Evolutionary conservation across 2,888 invertebrate genomes (phyloP), one percentile per base, ranked within the genome.

Genomic region (Tortrix viridana): DNA sequence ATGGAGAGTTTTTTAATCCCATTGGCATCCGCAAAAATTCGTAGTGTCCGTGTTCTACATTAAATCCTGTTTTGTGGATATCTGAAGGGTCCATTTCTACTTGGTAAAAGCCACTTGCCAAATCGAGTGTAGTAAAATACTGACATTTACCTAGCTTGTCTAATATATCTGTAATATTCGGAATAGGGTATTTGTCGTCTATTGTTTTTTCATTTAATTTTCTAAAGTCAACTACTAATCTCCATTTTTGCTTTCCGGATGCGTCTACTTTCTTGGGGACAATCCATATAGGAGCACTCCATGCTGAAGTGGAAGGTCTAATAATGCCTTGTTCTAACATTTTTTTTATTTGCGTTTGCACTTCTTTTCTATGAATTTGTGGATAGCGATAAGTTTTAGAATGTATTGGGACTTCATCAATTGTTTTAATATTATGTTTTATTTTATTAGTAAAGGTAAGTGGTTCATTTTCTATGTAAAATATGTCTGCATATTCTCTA

Each of bases 101-200:
- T 6, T 70, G 68, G 32, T 69, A 66, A 62, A 69, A 70, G 2
- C 70, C 68, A 4, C 48, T 61, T 14, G 72, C 67, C 12, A 69
- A 44, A 43, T 71, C 69, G 7, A 72, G 50, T 0, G 68, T 70
- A 0, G 64, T 69, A 38, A 72, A 71, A 46, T 71, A 71, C 12
- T 67, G 61, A 5, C 65, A 64, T 22, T 53, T 59, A 58, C 60
- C 65, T 38, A 65, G 26, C 50, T 60, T 66, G 32, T 66, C 60
- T 2, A 63, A 16, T 18, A 56, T 37, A 22, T 62, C 57, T 14
- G 50, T 16, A 16, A 62, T 62, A 14, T 55, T 57, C 1, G 57
- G 53, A 14, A 63, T 56, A 14, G 62, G 26, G 19, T 32, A 49
- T 18, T 47, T 26, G 26, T 26, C n/a, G n/a, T n/a, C n/a, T n/a